These are phyloP conservation scores for Elaeidobius kamerunicus DNA, from an alignment of 2,888 invertebrate genomes.

Conservation along the genomic window DNA sequence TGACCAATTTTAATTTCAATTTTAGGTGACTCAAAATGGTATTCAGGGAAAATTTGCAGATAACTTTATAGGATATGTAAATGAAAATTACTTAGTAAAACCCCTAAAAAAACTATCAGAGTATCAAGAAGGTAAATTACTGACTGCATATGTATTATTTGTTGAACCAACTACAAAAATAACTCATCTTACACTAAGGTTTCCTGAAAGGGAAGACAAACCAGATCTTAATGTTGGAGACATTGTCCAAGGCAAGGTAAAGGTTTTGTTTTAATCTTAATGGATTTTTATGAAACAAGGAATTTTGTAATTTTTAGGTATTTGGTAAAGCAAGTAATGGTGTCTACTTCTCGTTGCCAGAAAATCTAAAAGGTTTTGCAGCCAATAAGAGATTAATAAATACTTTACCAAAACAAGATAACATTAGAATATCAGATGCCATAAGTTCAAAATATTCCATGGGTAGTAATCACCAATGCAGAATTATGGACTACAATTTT, in stretches of 20 bases:
- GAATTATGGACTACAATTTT: slow-evolving; percentile 64
- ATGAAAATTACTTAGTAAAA: slow-evolving; percentile 51
- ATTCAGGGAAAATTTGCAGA: slow-evolving; percentile 55
- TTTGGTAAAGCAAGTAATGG: slow-evolving; percentile 39
- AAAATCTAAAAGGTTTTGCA: slow-evolving; percentile 43
- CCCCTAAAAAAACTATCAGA: slow-evolving; percentile 42
- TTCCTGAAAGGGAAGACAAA: slow-evolving; percentile 28
- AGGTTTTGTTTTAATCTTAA: no score
- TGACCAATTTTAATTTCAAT: slow-evolving; percentile 3
- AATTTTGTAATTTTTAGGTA: slow-evolving; percentile 35
- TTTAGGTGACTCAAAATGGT: slow-evolving; percentile 46
- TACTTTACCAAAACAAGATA: slow-evolving; percentile 35
- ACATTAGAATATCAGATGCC: slow-evolving; percentile 43
- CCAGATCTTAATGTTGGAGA: slow-evolving; percentile 34
- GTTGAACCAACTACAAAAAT: slow-evolving; percentile 66
- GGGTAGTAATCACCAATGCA: slow-evolving; percentile 51
- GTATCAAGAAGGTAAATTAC: slow-evolving; percentile 51
- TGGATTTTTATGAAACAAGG: neutral
- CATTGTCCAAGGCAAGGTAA: slow-evolving; percentile 33
- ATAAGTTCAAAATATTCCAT: slow-evolving; percentile 52
- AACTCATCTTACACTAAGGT: slow-evolving; percentile 59
- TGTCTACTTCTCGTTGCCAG: slow-evolving; percentile 39
- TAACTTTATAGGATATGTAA: slow-evolving; percentile 52
- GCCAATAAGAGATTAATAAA: slow-evolving; percentile 42
- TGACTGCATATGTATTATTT: slow-evolving; percentile 64